Evolutionary conservation across 2,888 invertebrate species (phyloP), one percentile per base, ranked within the genome.

Genomic region (Eupithecia subumbrata): DNA sequence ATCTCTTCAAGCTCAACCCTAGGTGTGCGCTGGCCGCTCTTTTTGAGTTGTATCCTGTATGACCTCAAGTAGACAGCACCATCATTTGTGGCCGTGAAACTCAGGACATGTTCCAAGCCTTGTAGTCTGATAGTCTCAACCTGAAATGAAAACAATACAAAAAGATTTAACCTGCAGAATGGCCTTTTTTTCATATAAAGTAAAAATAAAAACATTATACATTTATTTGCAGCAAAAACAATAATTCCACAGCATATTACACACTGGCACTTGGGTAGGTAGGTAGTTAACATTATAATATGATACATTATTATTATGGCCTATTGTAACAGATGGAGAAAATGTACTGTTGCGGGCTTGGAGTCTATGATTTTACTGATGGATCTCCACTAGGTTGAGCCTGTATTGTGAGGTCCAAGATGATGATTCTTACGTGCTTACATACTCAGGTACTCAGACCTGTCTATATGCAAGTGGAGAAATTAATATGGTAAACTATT

Each of bases 1-100:
- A 99, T 98, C 95, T 98, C 98, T 89, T 97, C 97, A 71, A 99
- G 93, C 93, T 99, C 99, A 80, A 99, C 97, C 81, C 98, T 96
- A 0, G 99, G 99, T 71, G 97, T 97, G 84, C 96, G 96, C 80
- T 96, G 96, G 0, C 98, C 99, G 80, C 99, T 99, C 90, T 99
- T 99, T 89, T 99, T 99, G 70, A 99, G 90, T 71, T 96, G 85
- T 80, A 98, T 96, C 91, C 98, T 98, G 86, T 96, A 97, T 7
- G 97, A 97, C 75, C 99, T 95, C 82, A 99, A 89, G 79, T 96
- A 95, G 78, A 99, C 96, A 83, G 96, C 96, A 74, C 97, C 97
- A 80, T 98, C 97, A 56, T 96, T 95, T 4, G 96, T 96, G 5
- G 97, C 97, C 60, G 98, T 98, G 87, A 99, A 98, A 90, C 97